Evolutionary conservation across 92 coral and sea anemone species (phyloP), one percentile per base, ranked within the genome.

Genomic region (Galaxea fascicularis): DNA sequence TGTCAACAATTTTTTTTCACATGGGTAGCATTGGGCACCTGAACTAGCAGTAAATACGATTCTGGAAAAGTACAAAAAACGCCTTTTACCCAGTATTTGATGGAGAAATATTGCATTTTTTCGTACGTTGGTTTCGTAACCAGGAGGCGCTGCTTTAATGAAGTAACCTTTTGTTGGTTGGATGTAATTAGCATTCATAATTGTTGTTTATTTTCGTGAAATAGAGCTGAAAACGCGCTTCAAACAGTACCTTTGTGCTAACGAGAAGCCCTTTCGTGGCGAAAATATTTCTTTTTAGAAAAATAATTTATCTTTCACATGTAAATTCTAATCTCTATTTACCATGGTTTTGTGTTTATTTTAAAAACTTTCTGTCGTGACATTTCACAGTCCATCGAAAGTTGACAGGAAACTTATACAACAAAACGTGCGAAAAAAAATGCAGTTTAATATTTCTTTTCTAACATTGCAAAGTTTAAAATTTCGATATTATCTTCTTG

Each of bases 111-210:
- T 82, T 21, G 35, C 77, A 70, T 69, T 70, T 82, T 78, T 82
- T 82, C 53, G 70, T 82, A 27, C 69, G 78, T 63, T 39, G 24
- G 45, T 56, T 44, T 24, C 28, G 86, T 82, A 51, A 54, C 86
- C 39, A 82, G 18, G 86, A 45, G n/a, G 78, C 69, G 22, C 31
- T 45, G 8, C 25, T 28, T 26, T 74, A 67, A 69, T 82, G 24
- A 69, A 81, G 41, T 45, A 41, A 10, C 25, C 77, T 59, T 71
- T 82, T 71, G 78, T 69, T 69, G 15, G 59, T 7, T 58, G 62
- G 54, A 70, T 69, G 54, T 70, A 82, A 82, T 70, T 82, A 69
- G 70, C 78, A 82, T 82, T 71, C 51, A 54, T 71, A 53, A 56
- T 35, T 65, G 45, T 51, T 47, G 31, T 51, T 58, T 35, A 27